Base-by-base conservation (phyloP, 2,797 vertebrate species). In the Darevskia mixta region DNA sequence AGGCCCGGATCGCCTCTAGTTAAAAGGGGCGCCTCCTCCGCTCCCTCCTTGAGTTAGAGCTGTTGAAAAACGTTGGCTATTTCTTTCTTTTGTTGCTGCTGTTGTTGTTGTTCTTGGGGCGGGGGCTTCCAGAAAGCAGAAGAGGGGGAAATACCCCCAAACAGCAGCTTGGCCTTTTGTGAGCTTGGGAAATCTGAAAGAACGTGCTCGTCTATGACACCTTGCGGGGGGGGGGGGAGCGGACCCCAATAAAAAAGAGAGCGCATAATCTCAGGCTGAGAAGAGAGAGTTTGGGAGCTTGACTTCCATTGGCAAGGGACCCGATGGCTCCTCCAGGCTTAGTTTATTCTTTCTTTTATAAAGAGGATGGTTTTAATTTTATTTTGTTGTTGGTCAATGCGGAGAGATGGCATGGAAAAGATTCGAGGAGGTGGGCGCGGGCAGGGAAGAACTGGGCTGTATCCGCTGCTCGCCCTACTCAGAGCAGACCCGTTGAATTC, bases 31-130 rank as follows among this genome's bases (percentile, higher is more conserved):
- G 91, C 90, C 82, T 88, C 89, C 91, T 91, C 91, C 90, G 89
- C 92, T 90, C 91, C 92, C 97, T 97, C 97, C 97, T 97, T 97
- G 96, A 97, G 94, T 97, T 97, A 96, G 80, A 96, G 95, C 97
- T 96, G 97, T 97, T 97, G 96, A 97, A 97, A 55, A 97, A 97
- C 97, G 97, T 97, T 97, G 96, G 96, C 96, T 92, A 97, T 94
- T 97, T 97, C 96, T 96, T 45, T 96, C 94, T 97, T 98, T 98
- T 97, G 98, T 96, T 95, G 11, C 15, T 32, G 13, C 13, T 69
- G 23, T 8, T 69, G 25, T 9, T n/a, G 61, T 27, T 69, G 88
- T 35, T 32, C 17, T 25, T 41, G 73, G 73, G 38, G 25, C 41
- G 64, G 96, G 97, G 97, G 97, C 96, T 97, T 96, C 93, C 89